These are phyloP conservation scores for Pentalonia nigronervosa DNA, from an alignment of 1,140 invertebrate species.

Conservation along the genomic window DNA sequence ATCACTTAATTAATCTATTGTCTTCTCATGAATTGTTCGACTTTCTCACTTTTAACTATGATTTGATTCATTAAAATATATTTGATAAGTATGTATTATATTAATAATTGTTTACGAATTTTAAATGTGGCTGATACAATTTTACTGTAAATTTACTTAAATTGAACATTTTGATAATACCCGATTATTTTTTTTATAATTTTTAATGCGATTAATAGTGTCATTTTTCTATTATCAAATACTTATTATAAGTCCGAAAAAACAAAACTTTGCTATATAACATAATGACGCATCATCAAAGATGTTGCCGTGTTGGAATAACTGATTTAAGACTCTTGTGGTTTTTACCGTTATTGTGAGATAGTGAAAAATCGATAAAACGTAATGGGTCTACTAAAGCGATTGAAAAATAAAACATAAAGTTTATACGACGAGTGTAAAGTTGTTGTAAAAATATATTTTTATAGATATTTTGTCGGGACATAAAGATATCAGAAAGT, in stretches of 20 bases:
- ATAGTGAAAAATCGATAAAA: not conserved
- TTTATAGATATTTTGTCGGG: not conserved
- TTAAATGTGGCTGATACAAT: not conserved
- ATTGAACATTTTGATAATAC: not conserved
- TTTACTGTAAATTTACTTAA: not conserved
- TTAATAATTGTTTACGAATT: not conserved
- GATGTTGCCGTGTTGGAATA: not conserved
- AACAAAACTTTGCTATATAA: not conserved
- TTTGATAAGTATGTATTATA: not conserved
- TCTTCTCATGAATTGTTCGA: not conserved
- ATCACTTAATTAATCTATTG: not conserved
- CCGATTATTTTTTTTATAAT: not conserved
- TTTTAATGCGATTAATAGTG: not conserved
- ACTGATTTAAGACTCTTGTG: not conserved
- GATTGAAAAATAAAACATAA: not conserved
- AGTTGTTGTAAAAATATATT: not conserved
- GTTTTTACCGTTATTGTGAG: not conserved
- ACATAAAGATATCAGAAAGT: not conserved
- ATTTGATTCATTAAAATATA: not conserved
- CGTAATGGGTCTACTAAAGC: not conserved
- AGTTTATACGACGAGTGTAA: not conserved
- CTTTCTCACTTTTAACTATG: not conserved
- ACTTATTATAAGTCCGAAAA: not conserved
- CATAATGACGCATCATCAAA: not conserved
- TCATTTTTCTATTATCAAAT: not conserved